Evolutionary conservation across 2,888 invertebrate species (phyloP), one percentile per base, ranked within the genome.

Genomic region (Helleia helle): DNA sequence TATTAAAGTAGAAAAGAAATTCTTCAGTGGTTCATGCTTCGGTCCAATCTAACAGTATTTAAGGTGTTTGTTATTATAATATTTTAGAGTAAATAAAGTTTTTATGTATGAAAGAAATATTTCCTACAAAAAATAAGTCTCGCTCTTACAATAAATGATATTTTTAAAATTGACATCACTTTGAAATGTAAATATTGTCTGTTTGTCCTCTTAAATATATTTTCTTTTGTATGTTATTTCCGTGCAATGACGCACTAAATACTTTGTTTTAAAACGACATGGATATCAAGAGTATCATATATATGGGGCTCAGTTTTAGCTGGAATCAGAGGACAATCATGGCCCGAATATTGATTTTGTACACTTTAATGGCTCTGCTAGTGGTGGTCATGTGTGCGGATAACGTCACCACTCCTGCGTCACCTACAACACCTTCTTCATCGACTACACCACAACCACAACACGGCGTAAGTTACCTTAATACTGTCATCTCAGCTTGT

Each of bases 221-320:
- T n/a, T n/a, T n/a, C n/a, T n/a, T n/a, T n/a, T n/a, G n/a, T n/a
- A n/a, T n/a, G n/a, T n/a, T n/a, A n/a, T n/a, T n/a, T n/a, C 18
- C 34, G 18, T 12, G 11, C 11, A 34, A 34, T 22, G 31, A 34
- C 31, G 34, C 18, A 4, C 11, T 12, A 18, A 12, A 8, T 22
- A 8, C 1, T 34, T 34, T 22, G 34, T 34, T 11, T 34, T 12
- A 17, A 34, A 34, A 34, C 18, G 52, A 51, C 51, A 46, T 49
- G 53, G 49, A 18, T 41, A 47, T 56, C 44, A 49, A 44, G 40
- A 40, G 36, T n/a, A 38, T 31, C 41, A 48, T 55, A 56, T 57
- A 55, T 50, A 54, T 44, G 47, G n/a, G 38, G 45, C 38, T 38
- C 30, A 43, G 42, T 27, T 44, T 34, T 8, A 24, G 34, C 29